Conservation (phyloP, 2,113 vertebrate genomes). For the Melanerpes formicivorus region DNA sequence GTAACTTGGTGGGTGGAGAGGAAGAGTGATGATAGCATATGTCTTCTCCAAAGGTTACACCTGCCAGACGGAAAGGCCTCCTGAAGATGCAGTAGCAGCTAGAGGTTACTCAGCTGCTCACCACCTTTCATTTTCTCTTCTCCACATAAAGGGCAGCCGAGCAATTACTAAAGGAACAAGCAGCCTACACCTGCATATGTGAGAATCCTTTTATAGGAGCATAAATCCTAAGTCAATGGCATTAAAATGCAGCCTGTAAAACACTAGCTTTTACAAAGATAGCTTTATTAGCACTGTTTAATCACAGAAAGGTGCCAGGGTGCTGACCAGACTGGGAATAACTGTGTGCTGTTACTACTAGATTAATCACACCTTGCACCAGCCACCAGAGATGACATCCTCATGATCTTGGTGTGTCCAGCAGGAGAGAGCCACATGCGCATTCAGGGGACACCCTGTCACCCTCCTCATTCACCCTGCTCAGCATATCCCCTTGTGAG, state of each 20-base stretch:
- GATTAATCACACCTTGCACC: neutral
- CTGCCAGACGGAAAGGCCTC: constrained; percentile 63
- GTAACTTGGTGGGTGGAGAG: neutral
- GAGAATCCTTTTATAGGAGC: neutral
- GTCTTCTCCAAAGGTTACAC: constrained; percentile 68
- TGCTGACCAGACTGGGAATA: neutral
- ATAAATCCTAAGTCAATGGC: constrained; percentile 18
- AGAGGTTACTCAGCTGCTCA: constrained; percentile 56
- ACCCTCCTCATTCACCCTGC: neutral
- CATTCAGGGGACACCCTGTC: neutral
- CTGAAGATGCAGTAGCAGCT: constrained; percentile 64
- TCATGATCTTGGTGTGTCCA: neutral
- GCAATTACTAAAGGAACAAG: constrained; percentile 49
- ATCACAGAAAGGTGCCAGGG: neutral
- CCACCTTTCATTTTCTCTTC: constrained; percentile 39
- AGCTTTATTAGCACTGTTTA: neutral
- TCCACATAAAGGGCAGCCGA: constrained; percentile 45
- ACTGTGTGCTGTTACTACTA: neutral
- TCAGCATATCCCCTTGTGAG: neutral
- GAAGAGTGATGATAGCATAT: constrained; percentile 43
- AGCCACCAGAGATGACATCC: neutral
- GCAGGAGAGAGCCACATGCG: rapidly evolving
- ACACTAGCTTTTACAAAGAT: neutral
- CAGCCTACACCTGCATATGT: neutral
- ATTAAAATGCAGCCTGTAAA: constrained; percentile 47